Conservation (phyloP, 2,888 invertebrate genomes). For the Cataglyphis altisquamis region DNA sequence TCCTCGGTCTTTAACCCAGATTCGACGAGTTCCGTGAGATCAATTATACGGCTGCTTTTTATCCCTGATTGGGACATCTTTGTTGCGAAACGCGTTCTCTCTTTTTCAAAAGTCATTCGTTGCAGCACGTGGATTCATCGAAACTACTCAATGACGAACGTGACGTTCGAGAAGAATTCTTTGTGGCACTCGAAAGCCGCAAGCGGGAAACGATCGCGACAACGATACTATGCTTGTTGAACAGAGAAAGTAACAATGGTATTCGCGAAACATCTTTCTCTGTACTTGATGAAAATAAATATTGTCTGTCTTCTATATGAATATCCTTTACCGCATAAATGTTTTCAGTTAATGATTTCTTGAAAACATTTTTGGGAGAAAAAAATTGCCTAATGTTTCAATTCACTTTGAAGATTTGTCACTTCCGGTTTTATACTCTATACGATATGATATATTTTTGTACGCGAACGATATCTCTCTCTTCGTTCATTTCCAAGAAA, state of each 20-base stretch:
- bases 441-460: conserved; percentile 19
- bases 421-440: neutral
- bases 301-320: neutral
- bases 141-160: conserved; percentile 45
- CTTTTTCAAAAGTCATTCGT: conserved; percentile 15
- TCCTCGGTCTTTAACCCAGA: conserved; percentile 47
- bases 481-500: conserved; percentile 45
- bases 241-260: neutral
- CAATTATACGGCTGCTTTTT: conserved; percentile 28
- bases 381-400: neutral
- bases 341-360: neutral
- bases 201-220: conserved; percentile 4
- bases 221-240: neutral
- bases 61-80: conserved; percentile 43
- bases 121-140: conserved; percentile 39
- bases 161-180: conserved; percentile 18
- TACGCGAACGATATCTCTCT: neutral
- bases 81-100: conserved; percentile 39
- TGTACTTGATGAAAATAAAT: neutral
- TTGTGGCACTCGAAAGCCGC: conserved; percentile 22
- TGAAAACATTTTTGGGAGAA: neutral
- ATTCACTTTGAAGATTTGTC: neutral
- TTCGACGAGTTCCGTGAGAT: conserved; percentile 41
- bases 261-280: neutral
- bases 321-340: neutral